A percentile compares a stretch with the other conserved stretches of the same genome.
Conservation (phyloP, 2,113 vertebrate genomes). For the Hippocampus mohnikei region DNA sequence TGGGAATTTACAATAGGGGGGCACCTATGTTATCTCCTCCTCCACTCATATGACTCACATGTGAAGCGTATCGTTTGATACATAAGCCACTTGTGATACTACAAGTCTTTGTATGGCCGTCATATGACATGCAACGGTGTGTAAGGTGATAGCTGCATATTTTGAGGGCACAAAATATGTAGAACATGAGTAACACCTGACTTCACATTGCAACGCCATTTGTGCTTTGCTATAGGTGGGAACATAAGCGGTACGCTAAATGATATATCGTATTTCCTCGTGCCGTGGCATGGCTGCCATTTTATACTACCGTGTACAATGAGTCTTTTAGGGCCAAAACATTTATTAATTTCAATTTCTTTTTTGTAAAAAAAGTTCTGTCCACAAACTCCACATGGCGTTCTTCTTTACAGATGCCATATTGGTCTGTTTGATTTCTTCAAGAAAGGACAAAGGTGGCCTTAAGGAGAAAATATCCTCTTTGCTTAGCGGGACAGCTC, state of each 20-base stretch:
- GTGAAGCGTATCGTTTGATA: conserved; percentile 8
- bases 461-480: no score
- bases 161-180: background rate
- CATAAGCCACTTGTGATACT: background rate
- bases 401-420: no score
- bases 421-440: no score
- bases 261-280: background rate
- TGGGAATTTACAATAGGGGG: conserved; percentile 9
- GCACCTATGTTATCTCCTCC: background rate
- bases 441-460: no score
- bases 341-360: background rate
- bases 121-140: conserved; percentile 4
- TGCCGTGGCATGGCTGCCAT: no score
- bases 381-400: no score
- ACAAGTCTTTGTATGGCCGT: background rate
- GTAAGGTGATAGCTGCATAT: conserved; percentile 41
- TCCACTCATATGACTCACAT: conserved; percentile 6
- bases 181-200: background rate
- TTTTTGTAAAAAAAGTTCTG: background rate
- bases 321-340: background rate
- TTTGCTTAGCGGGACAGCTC: no score
- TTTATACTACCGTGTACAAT: background rate
- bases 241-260: background rate
- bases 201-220: conserved; percentile 2
- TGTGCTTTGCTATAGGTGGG: conserved; percentile 5